These are phyloP conservation scores for Steinernema hermaphroditum DNA, from an alignment of 2,888 invertebrate species.

Conservation along the genomic window DNA sequence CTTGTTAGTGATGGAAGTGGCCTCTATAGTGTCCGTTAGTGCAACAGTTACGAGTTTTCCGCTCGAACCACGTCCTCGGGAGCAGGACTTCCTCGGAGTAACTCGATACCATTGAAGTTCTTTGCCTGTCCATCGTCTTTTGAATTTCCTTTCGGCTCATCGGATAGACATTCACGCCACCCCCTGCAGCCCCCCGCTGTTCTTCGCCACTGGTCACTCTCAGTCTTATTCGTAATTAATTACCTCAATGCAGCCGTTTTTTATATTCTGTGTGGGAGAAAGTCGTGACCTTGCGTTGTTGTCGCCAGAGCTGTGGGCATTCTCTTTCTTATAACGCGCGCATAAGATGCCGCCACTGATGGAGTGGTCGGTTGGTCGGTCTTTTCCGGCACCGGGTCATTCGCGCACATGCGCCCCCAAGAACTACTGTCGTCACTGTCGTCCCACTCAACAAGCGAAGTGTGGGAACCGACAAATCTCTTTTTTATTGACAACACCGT, in stretches of 20 bases:
- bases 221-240: neutral
- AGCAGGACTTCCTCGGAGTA: neutral
- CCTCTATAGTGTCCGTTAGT: too few relatives aligned
- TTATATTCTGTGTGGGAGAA: neutral
- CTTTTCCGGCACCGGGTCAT: conserved; percentile 19
- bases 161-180: conserved; percentile 10
- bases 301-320: neutral
- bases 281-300: conserved; percentile 21
- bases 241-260: neutral
- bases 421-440: conserved; percentile 19
- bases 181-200: neutral
- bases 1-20: too few relatives aligned
- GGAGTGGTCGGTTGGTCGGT: neutral
- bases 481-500: conserved; percentile 21
- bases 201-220: conserved; percentile 11
- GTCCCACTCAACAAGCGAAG: neutral
- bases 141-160: neutral
- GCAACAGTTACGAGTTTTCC: too few relatives aligned
- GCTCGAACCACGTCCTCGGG: too few relatives aligned
- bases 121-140: neutral
- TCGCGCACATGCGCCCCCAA: neutral
- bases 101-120: neutral
- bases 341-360: conserved; percentile 8
- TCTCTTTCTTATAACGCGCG: neutral
- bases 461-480: conserved; percentile 17